Percentiles rank a stretch among this genome's conserved stretches.
These are phyloP conservation scores for Drosophila ironensis DNA, from an alignment of 1,140 invertebrate genomes.

Conservation along the genomic window DNA sequence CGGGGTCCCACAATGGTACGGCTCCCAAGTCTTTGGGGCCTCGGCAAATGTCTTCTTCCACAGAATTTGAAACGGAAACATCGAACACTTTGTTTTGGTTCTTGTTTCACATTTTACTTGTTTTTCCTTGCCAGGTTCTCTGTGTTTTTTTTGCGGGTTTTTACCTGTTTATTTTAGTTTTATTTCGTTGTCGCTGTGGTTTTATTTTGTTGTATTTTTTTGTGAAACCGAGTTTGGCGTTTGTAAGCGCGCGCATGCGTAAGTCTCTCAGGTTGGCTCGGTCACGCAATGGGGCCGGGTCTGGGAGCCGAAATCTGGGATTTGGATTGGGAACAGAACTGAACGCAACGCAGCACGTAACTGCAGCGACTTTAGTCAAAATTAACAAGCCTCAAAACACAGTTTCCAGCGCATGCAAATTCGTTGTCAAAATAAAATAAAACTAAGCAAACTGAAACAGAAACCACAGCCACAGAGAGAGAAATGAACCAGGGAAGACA, in stretches of 20 bases:
- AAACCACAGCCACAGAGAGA: constrained; percentile 16
- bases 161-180: constrained; percentile 6
- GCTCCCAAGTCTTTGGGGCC: constrained; percentile 25
- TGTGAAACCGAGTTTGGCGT: constrained; percentile 50
- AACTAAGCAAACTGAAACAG: constrained; percentile 27
- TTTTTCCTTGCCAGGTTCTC: not conserved
- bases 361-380: constrained; percentile 71
- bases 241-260: constrained; percentile 80
- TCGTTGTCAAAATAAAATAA: constrained; percentile 72
- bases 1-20: constrained; percentile 26
- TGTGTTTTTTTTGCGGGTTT: constrained; percentile 8
- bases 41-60: constrained; percentile 76
- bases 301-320: constrained; percentile 14
- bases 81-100: constrained; percentile 79
- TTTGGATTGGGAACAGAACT: constrained; percentile 21
- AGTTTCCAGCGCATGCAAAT: constrained; percentile 80
- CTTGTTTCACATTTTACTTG: constrained; percentile 74
- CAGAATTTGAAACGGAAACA: constrained; percentile 80
- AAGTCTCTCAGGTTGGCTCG: constrained; percentile 55
- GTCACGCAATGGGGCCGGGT: constrained; percentile 63
- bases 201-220: constrained; percentile 30
- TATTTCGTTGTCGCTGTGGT: constrained; percentile 14
- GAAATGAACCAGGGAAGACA: too few relatives aligned
- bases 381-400: constrained; percentile 80
- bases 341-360: constrained; percentile 50